phyloP scores from a whole-genome alignment of 2,888 invertebrate genomes.

The Philopedon plagiatum region DNA sequence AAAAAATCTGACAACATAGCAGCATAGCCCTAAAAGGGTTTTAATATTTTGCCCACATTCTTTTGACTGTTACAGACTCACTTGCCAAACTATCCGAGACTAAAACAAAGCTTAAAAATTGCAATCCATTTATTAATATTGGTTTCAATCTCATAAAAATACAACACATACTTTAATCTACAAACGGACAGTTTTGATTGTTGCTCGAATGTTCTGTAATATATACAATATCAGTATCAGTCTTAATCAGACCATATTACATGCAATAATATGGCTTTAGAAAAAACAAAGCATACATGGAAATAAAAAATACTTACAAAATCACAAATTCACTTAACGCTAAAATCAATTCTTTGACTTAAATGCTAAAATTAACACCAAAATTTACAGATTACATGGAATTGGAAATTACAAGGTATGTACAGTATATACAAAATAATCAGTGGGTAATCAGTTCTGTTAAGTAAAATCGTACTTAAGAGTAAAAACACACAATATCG shows the following conservation, averaged over 20 bases:
- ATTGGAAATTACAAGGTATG: slow-evolving; percentile 8
- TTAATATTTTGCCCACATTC: too few relatives aligned
- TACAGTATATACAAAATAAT: slow-evolving; percentile 13
- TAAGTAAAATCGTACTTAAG: slow-evolving; percentile 6
- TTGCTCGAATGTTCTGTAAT: slow-evolving; percentile 18
- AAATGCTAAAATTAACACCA: neutral
- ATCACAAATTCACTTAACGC: slow-evolving; percentile 36
- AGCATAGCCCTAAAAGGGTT: too few relatives aligned
- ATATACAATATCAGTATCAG: slow-evolving; percentile 27
- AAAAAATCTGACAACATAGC: too few relatives aligned
- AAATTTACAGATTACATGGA: slow-evolving; percentile 22
- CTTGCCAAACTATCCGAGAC: too few relatives aligned
- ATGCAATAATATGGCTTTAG: slow-evolving; percentile 13
- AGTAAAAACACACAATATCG: slow-evolving; percentile 15
- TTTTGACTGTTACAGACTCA: too few relatives aligned
- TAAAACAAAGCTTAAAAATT: slow-evolving; percentile 4
- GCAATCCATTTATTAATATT: slow-evolving; percentile 8
- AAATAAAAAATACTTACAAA: slow-evolving; percentile 25
- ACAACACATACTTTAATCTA: slow-evolving; percentile 15
- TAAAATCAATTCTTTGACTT: too few relatives aligned
- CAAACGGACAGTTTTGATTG: slow-evolving; percentile 30
- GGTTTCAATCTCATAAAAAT: slow-evolving; percentile 17
- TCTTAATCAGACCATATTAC: slow-evolving; percentile 25
- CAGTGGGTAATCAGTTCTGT: neutral
- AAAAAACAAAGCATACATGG: slow-evolving; percentile 19